Percentiles rank a stretch among this genome's conserved stretches.
Evolutionary conservation across 1,140 invertebrate genomes (phyloP).

Genomic region (Heterodera carotae): DNA sequence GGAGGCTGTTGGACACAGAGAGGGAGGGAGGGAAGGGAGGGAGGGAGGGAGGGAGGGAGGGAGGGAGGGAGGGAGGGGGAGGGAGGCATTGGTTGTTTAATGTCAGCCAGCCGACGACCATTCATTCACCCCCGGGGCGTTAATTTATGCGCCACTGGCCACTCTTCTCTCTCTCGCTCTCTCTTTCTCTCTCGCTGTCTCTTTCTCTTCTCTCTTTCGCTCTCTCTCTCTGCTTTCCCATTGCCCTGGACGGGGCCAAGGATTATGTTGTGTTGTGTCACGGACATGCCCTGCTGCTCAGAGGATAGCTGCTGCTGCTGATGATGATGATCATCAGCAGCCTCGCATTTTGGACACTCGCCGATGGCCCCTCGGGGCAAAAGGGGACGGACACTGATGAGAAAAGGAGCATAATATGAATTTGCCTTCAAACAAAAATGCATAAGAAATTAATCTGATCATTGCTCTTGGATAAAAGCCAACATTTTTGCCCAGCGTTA

Average conservation of each 20-base stretch:
- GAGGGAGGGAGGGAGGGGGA: too few species aligned
- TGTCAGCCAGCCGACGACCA: neutral
- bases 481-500: too few species aligned
- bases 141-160: neutral
- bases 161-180: neutral
- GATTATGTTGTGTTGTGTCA: neutral
- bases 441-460: too few species aligned
- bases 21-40: too few species aligned
- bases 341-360: neutral
- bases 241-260: neutral
- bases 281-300: neutral
- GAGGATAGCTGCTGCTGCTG: neutral
- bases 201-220: neutral
- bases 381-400: neutral
- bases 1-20: too few species aligned
- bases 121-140: neutral
- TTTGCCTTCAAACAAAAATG: too few species aligned
- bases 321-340: neutral
- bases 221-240: neutral
- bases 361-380: neutral
- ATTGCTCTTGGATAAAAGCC: too few species aligned
- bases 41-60: too few species aligned
- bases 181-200: neutral
- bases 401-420: too few species aligned
- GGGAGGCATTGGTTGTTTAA: neutral